Percentiles rank a stretch among this genome's conserved stretches.
Evolutionary conservation across 2,797 vertebrate species (phyloP).

Genomic region (Anabas testudineus): DNA sequence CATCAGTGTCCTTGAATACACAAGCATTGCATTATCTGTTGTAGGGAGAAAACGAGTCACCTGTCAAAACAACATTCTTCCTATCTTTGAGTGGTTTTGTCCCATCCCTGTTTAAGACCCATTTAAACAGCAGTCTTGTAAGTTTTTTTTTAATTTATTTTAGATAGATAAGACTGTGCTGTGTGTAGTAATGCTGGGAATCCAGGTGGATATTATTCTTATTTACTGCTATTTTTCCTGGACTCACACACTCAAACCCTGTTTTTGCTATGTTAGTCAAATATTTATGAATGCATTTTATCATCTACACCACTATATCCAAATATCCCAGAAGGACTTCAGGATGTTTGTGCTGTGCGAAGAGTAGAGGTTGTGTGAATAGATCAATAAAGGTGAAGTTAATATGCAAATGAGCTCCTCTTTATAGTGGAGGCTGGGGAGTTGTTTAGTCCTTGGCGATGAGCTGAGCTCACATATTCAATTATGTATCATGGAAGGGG

Average conservation of each 20-base stretch:
- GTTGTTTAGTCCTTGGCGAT: conserved; percentile 72
- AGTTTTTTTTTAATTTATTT: conserved; percentile 32
- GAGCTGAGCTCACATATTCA: conserved; percentile 75
- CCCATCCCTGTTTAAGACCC: conserved; percentile 25
- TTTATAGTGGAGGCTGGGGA: conserved; percentile 66
- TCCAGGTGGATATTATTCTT: conserved; percentile 29
- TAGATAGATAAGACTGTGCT: conserved; percentile 15
- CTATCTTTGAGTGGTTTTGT: conserved; percentile 25
- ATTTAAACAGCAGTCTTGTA: conserved; percentile 44
- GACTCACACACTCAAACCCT: conserved; percentile 12
- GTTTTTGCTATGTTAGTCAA: conserved; percentile 2
- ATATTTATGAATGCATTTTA: conserved; percentile 8
- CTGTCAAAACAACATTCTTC: conserved; percentile 55
- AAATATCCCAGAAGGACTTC: conserved; percentile 21
- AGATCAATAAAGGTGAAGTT: conserved; percentile 73
- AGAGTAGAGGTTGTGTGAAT: conserved; percentile 27
- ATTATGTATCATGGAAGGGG: conserved; percentile 70
- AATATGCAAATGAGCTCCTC: conserved; percentile 73
- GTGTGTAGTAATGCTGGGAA: conserved; percentile 24
- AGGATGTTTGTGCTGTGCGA: conserved; percentile 26
- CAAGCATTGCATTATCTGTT: conserved; percentile 64
- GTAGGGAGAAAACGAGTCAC: conserved; percentile 51
- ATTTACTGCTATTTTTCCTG: conserved; percentile 22
- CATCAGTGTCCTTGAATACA: conserved; percentile 76
- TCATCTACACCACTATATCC: conserved; percentile 1